phyloP scores from a whole-genome alignment of 2,113 vertebrate species.

The Etia nguti region DNA sequence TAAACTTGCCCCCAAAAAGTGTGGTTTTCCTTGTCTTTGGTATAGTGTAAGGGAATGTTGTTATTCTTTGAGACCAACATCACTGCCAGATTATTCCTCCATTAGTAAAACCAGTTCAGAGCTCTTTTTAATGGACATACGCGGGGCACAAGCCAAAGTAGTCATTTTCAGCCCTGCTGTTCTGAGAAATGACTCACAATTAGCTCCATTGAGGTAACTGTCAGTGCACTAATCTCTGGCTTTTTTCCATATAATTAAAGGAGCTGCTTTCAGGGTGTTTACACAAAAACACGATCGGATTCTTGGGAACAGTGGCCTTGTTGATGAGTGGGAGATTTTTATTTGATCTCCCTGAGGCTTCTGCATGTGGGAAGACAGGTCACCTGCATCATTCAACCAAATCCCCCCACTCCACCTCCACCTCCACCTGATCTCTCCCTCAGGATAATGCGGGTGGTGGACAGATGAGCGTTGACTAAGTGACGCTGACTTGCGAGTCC shows the following conservation, averaged over 20 bases:
- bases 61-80: neutral
- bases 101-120: slow-evolving; percentile 6
- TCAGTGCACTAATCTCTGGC: slow-evolving; percentile 42
- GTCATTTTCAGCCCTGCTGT: slow-evolving; percentile 40
- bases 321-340: slow-evolving; percentile 23
- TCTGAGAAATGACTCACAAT: slow-evolving; percentile 50
- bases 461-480: slow-evolving; percentile 42
- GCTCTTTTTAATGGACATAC: slow-evolving; percentile 37
- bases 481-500: slow-evolving; percentile 18
- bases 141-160: slow-evolving; percentile 34
- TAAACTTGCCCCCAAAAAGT: neutral
- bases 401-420: neutral
- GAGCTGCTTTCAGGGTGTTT: slow-evolving; percentile 50
- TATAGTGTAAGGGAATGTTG: neutral
- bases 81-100: slow-evolving; percentile 16
- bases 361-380: slow-evolving; percentile 3
- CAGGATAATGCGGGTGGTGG: slow-evolving; percentile 9
- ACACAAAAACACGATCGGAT: slow-evolving; percentile 45
- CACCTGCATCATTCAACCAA: slow-evolving; percentile 8
- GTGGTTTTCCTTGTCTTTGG: neutral
- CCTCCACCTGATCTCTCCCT: neutral
- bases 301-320: slow-evolving; percentile 10
- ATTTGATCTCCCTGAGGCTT: slow-evolving; percentile 20
- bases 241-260: slow-evolving; percentile 38
- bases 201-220: slow-evolving; percentile 47